Percentiles rank a stretch among this genome's conserved stretches.
These are phyloP conservation scores for Batillaria attramentaria DNA, from an alignment of 1,140 invertebrate species.

Conservation along the genomic window DNA sequence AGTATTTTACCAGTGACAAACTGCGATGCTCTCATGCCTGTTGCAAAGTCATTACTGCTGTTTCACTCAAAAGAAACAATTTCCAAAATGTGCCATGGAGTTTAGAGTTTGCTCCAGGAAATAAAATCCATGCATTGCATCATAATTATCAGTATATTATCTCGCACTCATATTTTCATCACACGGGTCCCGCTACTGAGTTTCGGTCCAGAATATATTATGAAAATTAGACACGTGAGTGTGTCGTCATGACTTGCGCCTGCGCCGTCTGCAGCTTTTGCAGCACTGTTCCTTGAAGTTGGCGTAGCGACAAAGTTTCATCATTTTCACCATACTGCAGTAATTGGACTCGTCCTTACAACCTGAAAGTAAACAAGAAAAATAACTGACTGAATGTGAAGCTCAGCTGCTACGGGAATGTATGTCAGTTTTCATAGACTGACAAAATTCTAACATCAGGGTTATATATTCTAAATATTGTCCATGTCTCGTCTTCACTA, in stretches of 20 bases:
- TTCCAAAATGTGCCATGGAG: not conserved
- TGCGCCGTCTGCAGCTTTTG: conserved; percentile 40
- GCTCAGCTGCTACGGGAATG: not conserved
- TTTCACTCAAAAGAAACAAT: not conserved
- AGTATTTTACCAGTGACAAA: not conserved
- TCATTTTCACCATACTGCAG: conserved; percentile 53
- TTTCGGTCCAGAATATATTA: too few species aligned
- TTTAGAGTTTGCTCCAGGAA: not conserved
- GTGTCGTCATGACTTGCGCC: conserved; percentile 18
- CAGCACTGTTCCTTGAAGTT: conserved; percentile 55
- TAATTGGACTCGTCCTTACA: conserved; percentile 53
- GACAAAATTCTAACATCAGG: too few species aligned
- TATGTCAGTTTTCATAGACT: not conserved
- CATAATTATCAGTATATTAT: not conserved
- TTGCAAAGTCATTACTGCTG: not conserved
- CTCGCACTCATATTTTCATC: not conserved
- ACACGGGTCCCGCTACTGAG: not conserved
- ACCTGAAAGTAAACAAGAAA: conserved; percentile 24
- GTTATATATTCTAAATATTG: too few species aligned
- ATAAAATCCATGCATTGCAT: too few species aligned
- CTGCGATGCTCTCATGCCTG: not conserved
- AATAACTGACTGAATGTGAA: not conserved
- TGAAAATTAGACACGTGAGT: not conserved
- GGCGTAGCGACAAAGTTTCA: conserved; percentile 51
- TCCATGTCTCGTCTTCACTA: too few species aligned